Evolutionary conservation across 92 coral and sea anemone species (phyloP).

Genomic region (Zoanthus gigantus): DNA sequence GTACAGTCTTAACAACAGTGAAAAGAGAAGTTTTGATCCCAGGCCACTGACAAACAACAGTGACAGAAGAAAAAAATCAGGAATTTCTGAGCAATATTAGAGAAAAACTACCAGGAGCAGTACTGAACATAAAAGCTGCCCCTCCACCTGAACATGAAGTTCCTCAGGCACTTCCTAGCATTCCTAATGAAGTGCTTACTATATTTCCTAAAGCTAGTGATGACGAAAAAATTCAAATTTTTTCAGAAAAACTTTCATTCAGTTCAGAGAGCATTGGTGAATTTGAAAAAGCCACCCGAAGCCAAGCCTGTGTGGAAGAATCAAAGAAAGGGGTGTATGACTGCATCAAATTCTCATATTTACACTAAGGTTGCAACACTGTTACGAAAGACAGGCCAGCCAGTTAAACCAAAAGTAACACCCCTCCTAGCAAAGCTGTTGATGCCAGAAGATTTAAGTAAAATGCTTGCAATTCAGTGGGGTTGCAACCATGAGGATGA

Average conservation of each 20-base stretch:
- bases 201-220: conserved; percentile 22
- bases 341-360: too few relatives aligned
- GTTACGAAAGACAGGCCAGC: conserved; percentile 34
- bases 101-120: conserved; percentile 50
- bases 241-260: conserved; percentile 61
- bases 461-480: conserved; percentile 54
- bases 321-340: too few relatives aligned
- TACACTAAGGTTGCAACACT: too few relatives aligned
- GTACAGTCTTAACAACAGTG: conserved; percentile 4
- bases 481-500: conserved; percentile 54
- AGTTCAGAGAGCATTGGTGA: conserved; percentile 50
- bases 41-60: conserved; percentile 13
- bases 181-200: conserved; percentile 15
- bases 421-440: conserved; percentile 48
- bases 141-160: conserved; percentile 58
- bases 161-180: too few relatives aligned
- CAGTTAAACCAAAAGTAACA: conserved; percentile 37
- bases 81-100: conserved; percentile 41
- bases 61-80: conserved; percentile 31
- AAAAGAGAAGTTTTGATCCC: conserved; percentile 29
- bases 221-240: conserved; percentile 21
- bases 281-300: neutral
- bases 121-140: conserved; percentile 40
- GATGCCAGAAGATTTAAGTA: conserved; percentile 22
- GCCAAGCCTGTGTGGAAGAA: too few relatives aligned